Evolutionary conservation across 2,797 vertebrate species (phyloP).

Genomic region (Schizopygopsis pylzovi): DNA sequence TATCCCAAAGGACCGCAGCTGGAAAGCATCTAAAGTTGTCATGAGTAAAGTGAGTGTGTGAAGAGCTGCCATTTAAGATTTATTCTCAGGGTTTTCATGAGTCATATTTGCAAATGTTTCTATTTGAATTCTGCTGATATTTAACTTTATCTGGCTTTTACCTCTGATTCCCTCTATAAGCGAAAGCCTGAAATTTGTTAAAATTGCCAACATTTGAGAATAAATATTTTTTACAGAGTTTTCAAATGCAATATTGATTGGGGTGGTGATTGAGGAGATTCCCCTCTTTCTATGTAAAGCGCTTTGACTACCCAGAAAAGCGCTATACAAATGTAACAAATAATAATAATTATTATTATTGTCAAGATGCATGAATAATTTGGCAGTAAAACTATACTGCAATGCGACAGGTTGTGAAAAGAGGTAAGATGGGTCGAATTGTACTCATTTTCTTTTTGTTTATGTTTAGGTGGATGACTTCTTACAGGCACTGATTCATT

Average conservation of each 20-base stretch:
- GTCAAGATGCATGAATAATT: not conserved
- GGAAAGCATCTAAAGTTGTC: conserved; percentile 81
- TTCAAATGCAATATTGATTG: not conserved
- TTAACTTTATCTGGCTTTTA: conserved; percentile 6
- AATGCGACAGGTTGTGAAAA: not conserved
- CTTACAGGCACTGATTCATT: conserved; percentile 80
- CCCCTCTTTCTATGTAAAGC: too few species aligned
- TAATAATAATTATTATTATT: too few species aligned
- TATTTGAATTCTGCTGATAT: conserved; percentile 5
- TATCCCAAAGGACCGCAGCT: conserved; percentile 81
- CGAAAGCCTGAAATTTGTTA: too few species aligned
- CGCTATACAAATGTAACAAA: too few species aligned
- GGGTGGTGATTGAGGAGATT: too few species aligned
- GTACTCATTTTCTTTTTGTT: conserved; percentile 51
- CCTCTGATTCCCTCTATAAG: not conserved
- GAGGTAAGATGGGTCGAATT: not conserved
- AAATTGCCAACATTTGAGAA: too few species aligned
- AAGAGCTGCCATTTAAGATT: conserved; percentile 28
- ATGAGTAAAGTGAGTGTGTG: conserved; percentile 79
- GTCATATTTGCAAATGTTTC: not conserved
- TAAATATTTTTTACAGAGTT: too few species aligned
- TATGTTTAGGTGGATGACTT: conserved; percentile 76
- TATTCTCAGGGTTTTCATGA: not conserved
- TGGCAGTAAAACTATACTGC: not conserved
- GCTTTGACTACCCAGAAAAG: too few species aligned